phyloP scores from a whole-genome alignment of 2,888 invertebrate species.

The Drosophila koepferae region DNA sequence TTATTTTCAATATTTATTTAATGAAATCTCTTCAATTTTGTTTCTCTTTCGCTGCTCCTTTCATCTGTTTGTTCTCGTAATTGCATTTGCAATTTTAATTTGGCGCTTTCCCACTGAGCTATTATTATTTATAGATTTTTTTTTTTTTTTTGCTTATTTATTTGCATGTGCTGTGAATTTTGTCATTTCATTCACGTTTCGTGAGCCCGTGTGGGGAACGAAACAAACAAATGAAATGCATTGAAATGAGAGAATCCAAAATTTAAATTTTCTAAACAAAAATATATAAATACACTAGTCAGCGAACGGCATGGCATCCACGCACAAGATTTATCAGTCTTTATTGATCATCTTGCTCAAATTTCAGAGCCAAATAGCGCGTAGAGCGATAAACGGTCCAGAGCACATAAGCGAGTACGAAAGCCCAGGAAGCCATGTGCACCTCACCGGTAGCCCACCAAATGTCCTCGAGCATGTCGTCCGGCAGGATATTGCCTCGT shows the following conservation, averaged over 20 bases:
- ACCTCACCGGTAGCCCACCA: constrained; percentile 36
- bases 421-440: constrained; percentile 10
- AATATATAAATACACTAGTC: background rate
- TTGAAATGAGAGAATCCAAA: background rate
- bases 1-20: background rate
- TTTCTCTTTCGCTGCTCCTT: background rate
- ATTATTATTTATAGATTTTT: constrained; percentile 10
- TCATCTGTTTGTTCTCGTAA: background rate
- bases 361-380: constrained; percentile 17
- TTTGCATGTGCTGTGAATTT: background rate
- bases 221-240: background rate
- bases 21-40: background rate
- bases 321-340: background rate
- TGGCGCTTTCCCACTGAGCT: constrained; percentile 6
- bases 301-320: background rate
- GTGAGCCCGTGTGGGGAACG: background rate
- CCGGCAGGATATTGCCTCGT: constrained; percentile 83
- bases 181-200: constrained; percentile 12
- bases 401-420: constrained; percentile 15
- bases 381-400: constrained; percentile 23
- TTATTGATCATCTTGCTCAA: constrained; percentile 8
- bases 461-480: constrained; percentile 53
- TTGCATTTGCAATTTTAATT: constrained; percentile 55
- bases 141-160: background rate
- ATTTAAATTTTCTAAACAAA: background rate